Percentiles rank a stretch among this genome's conserved stretches.
phyloP scores from a whole-genome alignment of 2,888 invertebrate species.

The Campaea margaritaria region DNA sequence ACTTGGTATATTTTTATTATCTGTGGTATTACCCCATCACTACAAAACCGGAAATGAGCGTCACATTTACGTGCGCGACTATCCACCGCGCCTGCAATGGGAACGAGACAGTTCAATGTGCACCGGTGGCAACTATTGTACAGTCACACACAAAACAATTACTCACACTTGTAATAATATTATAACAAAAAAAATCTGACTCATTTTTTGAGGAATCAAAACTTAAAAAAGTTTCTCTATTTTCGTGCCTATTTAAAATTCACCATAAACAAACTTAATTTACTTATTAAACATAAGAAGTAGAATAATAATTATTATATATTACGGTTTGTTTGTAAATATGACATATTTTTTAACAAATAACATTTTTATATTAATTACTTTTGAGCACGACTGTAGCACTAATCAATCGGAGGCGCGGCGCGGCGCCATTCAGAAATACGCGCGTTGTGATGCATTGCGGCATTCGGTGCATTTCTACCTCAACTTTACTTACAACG shows the following conservation, averaged over 20 bases:
- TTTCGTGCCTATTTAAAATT: no score
- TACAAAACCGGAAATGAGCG: constrained; percentile 45
- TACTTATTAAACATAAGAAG: no score
- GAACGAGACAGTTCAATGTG: constrained; percentile 11
- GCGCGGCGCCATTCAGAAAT: constrained; percentile 54
- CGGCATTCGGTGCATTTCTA: constrained; percentile 22
- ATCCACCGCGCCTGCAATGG: constrained; percentile 26
- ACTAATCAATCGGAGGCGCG: constrained; percentile 53
- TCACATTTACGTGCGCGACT: constrained; percentile 38
- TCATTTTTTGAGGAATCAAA: no score
- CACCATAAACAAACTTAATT: background rate
- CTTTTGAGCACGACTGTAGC: constrained; percentile 42
- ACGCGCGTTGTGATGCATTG: constrained; percentile 44
- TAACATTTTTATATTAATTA: background rate
- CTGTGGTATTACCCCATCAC: constrained; percentile 31
- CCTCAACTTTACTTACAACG: background rate
- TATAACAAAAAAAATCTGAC: no score
- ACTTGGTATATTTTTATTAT: no score
- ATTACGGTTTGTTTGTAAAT: no score
- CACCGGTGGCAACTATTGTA: constrained; percentile 10
- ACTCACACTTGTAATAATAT: no score
- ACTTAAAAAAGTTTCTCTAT: no score
- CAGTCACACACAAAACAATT: constrained; percentile 5
- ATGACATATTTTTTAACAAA: background rate
- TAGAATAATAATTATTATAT: no score